Percentiles rank a stretch among this genome's conserved stretches.
Evolutionary conservation across 2,888 invertebrate species (phyloP).

Genomic region (Xiphydria camelus): DNA sequence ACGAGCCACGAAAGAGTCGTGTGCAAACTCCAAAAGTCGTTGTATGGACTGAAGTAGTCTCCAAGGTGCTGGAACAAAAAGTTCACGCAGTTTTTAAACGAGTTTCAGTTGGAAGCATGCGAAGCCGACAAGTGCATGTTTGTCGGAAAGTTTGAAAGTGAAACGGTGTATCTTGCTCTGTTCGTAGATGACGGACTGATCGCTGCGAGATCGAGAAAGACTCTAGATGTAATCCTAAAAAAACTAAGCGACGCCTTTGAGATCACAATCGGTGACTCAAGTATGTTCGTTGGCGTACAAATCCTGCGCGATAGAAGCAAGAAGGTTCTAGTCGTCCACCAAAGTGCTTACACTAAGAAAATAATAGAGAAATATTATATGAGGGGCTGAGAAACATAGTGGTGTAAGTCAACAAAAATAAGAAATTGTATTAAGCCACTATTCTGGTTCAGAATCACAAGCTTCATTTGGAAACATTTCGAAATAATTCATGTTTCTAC

Average conservation of each 20-base stretch:
- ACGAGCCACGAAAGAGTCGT: too few species aligned
- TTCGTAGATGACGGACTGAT: too few species aligned
- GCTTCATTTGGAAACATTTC: too few species aligned
- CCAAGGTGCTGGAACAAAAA: constrained; percentile 11
- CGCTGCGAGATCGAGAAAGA: background rate
- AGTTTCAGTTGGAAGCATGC: constrained; percentile 1
- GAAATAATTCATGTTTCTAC: too few species aligned
- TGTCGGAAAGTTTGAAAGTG: background rate
- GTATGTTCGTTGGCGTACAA: constrained; percentile 18
- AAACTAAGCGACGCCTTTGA: constrained; percentile 10
- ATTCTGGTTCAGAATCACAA: too few species aligned
- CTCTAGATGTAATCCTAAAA: background rate
- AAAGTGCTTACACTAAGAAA: constrained; percentile 15
- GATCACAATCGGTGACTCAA: constrained; percentile 12
- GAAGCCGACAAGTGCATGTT: constrained; percentile 17
- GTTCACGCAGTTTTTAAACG: constrained; percentile 1
- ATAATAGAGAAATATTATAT: constrained; percentile 19
- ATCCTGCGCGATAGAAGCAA: constrained; percentile 9
- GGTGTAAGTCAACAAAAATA: too few species aligned
- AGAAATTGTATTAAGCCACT: too few species aligned
- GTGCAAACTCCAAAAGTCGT: too few species aligned
- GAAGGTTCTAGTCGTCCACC: constrained; percentile 15
- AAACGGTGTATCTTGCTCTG: constrained; percentile 14
- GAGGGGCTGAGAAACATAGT: too few species aligned
- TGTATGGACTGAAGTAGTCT: constrained; percentile 21